Base-by-base conservation (phyloP, 2,113 vertebrate species). In the Formicarius rufipectus region DNA sequence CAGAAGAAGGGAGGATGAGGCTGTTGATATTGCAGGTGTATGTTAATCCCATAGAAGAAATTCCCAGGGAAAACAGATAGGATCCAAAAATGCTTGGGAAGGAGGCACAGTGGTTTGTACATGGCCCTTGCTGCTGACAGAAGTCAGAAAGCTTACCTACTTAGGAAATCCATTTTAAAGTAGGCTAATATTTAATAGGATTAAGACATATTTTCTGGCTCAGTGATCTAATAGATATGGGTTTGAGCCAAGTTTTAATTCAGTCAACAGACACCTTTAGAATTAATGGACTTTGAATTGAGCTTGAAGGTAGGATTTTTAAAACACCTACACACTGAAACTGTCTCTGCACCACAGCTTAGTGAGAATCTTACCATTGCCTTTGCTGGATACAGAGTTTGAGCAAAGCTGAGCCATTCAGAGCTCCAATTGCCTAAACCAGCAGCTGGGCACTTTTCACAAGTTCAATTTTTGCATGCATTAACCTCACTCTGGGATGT, bases 161-260 rank as follows among this genome's bases (percentile, higher is more conserved):
- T 84, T 72, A 81, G 67, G 82, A 86, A 94, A 93, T 91, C 67
- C 80, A 71, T 66, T 94, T 86, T 86, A 81, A 92, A 92, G 79
- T 40, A 84, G 76, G 49, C 63, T 93, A 87, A 84, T 93, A 83
- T 93, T 94, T 86, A 86, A 78, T 84, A 89, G 76, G 76, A 90
- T 94, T 96, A 91, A 87, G 55, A 28, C 25, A 55, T 55, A 56
- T 81, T 64, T 87, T 93, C 95, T 92, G 64, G 73, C 53, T 90
- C 16, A 23, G 33, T 81, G 64, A 92, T 81, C 80, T 84, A 64
- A 93, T 24, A 90, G 71, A 63, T 81, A 90, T 25, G 68, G 49
- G 30, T 63, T 74, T 81, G 79, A 89, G 74, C 66, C 93, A 93
- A 77, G 76, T 73, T 81, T 89, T 76, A 72, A 40, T 84, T 84